phyloP scores from a whole-genome alignment of 64 coral and sea anemone species.

The Cladopsammia gracilis region DNA sequence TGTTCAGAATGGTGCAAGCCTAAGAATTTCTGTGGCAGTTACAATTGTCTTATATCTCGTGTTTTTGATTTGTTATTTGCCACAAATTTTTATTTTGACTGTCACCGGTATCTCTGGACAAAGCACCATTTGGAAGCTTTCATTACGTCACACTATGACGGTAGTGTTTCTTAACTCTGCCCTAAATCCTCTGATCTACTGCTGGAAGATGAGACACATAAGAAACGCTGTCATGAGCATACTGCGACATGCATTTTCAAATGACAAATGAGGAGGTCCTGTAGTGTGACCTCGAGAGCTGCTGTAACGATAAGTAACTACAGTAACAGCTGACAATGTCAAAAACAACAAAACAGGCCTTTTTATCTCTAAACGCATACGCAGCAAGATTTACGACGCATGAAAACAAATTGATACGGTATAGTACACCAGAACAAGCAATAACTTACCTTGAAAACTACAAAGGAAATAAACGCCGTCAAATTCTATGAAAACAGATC shows the following conservation, averaged over 20 bases:
- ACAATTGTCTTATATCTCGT: neutral
- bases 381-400: too few relatives aligned
- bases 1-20: neutral
- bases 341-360: too few relatives aligned
- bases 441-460: too few relatives aligned
- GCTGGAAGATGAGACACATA: slow-evolving; percentile 6
- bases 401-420: too few relatives aligned
- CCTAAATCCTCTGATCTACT: neutral
- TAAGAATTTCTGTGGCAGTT: neutral
- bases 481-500: too few relatives aligned
- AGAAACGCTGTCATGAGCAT: neutral
- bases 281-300: too few relatives aligned
- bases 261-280: neutral
- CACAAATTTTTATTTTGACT: neutral
- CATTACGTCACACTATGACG: neutral
- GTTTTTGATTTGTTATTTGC: slow-evolving; percentile 10
- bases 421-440: too few relatives aligned
- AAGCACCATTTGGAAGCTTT: neutral
- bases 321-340: too few relatives aligned
- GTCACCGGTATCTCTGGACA: neutral
- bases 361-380: too few relatives aligned
- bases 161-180: neutral
- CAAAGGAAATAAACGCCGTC: too few relatives aligned
- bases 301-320: too few relatives aligned
- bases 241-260: neutral